Percentiles rank a stretch among this genome's conserved stretches.
phyloP scores from a whole-genome alignment of 2,113 vertebrate species.

The Pelecanus crispus region DNA sequence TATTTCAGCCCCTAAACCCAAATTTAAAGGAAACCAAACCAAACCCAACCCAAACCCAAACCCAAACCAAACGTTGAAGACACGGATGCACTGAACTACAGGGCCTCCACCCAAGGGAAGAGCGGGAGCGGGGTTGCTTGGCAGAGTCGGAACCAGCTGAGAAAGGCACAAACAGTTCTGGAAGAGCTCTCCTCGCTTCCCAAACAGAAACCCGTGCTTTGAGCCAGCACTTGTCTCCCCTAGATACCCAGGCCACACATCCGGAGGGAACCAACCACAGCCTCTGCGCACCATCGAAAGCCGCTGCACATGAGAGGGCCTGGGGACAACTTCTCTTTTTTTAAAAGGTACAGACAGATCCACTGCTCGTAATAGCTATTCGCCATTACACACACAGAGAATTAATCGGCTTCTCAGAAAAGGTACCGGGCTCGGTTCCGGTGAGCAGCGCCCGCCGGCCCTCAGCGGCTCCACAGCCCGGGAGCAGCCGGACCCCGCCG shows the following conservation, averaged over 20 bases:
- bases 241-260: fast-evolving
- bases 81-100: background rate
- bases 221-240: background rate
- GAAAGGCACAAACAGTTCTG: background rate
- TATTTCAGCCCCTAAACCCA: background rate
- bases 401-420: background rate
- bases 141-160: background rate
- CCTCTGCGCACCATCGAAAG: background rate
- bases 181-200: background rate
- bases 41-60: background rate
- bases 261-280: background rate
- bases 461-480: too few relatives aligned
- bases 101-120: background rate
- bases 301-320: background rate
- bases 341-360: background rate
- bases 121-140: background rate
- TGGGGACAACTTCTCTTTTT: background rate
- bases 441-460: background rate
- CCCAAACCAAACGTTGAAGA: background rate
- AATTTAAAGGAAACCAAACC: background rate
- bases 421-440: fast-evolving
- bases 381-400: background rate
- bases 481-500: too few relatives aligned
- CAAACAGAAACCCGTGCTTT: background rate
- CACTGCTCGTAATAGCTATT: background rate